Evolutionary conservation across 2,797 vertebrate genomes (phyloP).

Genomic region (Bovichtus variegatus): DNA sequence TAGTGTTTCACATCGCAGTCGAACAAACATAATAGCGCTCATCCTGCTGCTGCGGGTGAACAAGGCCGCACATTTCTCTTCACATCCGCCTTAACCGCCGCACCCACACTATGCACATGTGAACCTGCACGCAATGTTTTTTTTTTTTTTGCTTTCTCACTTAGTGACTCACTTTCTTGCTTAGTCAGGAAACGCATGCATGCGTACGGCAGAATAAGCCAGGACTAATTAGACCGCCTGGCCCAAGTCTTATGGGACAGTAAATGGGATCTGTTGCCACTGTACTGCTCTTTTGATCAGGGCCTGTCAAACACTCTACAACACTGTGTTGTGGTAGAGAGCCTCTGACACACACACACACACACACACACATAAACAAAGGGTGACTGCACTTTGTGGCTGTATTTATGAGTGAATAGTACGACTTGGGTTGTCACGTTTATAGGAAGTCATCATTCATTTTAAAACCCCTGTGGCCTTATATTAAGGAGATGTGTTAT

Average conservation of each 20-base stretch:
- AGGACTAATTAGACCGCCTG: slow-evolving; percentile 65
- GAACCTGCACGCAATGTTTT: slow-evolving; percentile 4
- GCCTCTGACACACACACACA: slow-evolving; percentile 18
- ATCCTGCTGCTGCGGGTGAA: slow-evolving; percentile 34
- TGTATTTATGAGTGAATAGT: slow-evolving; percentile 6
- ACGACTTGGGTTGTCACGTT: slow-evolving; percentile 15
- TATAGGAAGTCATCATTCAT: slow-evolving; percentile 33
- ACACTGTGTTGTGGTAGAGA: slow-evolving; percentile 5
- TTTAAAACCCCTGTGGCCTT: slow-evolving; percentile 29
- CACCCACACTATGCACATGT: slow-evolving; percentile 10
- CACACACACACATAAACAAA: neutral
- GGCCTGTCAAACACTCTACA: slow-evolving; percentile 58
- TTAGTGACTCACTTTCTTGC: slow-evolving; percentile 3
- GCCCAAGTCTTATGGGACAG: slow-evolving; percentile 64
- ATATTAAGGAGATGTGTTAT: slow-evolving; percentile 41
- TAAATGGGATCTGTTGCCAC: slow-evolving; percentile 59
- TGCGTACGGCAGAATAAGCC: neutral
- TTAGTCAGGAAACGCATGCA: slow-evolving; percentile 10
- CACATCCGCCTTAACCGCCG: neutral
- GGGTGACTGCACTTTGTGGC: neutral
- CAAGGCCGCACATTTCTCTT: slow-evolving; percentile 15
- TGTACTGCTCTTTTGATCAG: slow-evolving; percentile 67
- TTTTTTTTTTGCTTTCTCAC: slow-evolving; percentile 15
- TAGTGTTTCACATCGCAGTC: slow-evolving; percentile 31
- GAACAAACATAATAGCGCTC: slow-evolving; percentile 32